Conservation (phyloP, 2,113 vertebrate genomes). For the Elephas maximus region DNA sequence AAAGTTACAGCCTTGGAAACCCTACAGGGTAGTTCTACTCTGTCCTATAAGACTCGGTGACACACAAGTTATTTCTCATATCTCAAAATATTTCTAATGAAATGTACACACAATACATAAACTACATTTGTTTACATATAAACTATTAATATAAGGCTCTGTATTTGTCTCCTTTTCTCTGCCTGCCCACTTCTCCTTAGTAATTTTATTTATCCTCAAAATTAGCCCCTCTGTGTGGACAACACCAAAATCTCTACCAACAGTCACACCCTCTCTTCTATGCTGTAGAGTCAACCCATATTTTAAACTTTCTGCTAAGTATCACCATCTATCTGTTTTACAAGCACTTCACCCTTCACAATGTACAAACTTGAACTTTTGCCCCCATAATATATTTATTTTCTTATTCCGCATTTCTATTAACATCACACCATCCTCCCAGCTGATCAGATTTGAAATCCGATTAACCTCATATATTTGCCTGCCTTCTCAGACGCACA, state of each 20-base stretch:
- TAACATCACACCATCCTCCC: background rate
- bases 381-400: background rate
- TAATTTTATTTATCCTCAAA: background rate
- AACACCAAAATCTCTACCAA: background rate
- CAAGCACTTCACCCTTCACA: conserved; percentile 5
- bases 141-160: background rate
- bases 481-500: background rate
- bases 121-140: background rate
- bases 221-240: background rate
- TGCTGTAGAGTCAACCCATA: background rate
- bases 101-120: background rate
- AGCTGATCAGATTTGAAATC: background rate
- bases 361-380: background rate
- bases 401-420: background rate
- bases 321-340: background rate
- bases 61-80: background rate
- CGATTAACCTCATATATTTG: background rate
- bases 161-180: background rate
- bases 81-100: conserved; percentile 9
- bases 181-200: background rate
- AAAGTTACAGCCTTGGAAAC: background rate
- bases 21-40: background rate
- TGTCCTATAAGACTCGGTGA: background rate
- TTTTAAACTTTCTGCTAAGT: background rate
- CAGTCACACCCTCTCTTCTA: background rate